These are phyloP conservation scores for Nowickia ferox DNA, from an alignment of 2,888 invertebrate genomes.

Conservation along the genomic window DNA sequence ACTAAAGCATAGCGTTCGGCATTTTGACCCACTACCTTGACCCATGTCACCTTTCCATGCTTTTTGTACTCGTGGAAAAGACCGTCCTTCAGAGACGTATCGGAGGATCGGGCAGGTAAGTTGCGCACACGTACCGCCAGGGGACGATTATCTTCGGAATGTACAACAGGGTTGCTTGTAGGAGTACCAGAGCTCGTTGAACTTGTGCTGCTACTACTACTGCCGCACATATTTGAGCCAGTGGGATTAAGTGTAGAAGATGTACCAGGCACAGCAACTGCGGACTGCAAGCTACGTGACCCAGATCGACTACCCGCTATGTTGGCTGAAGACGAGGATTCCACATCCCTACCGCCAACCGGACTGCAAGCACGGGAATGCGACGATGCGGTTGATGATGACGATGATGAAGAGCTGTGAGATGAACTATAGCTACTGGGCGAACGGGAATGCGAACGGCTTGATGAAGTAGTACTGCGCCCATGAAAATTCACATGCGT, in stretches of 20 bases:
- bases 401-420: conserved; percentile 81
- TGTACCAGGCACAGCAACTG: conserved; percentile 80
- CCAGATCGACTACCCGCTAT: conserved; percentile 73
- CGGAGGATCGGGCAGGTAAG: conserved; percentile 93
- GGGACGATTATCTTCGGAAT: conserved; percentile 87
- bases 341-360: conserved; percentile 80
- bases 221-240: conserved; percentile 78
- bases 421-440: conserved; percentile 83
- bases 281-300: conserved; percentile 84
- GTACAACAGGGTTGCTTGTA: conserved; percentile 82
- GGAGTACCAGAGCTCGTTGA: conserved; percentile 77
- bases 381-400: conserved; percentile 80
- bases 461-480: conserved; percentile 84
- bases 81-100: conserved; percentile 98
- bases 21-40: conserved; percentile 95
- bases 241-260: conserved; percentile 78
- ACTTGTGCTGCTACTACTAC: conserved; percentile 77
- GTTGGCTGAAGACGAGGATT: conserved; percentile 73
- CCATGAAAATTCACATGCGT: conserved; percentile 79
- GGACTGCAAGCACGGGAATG: conserved; percentile 83
- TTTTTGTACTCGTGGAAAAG: conserved; percentile 99
- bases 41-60: conserved; percentile 98
- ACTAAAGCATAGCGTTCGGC: conserved; percentile 96
- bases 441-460: conserved; percentile 85
- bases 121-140: conserved; percentile 95